A percentile compares a stretch with the other conserved stretches of the same genome.
phyloP scores from a whole-genome alignment of 2,888 invertebrate species.

The Eupithecia pulchellata region DNA sequence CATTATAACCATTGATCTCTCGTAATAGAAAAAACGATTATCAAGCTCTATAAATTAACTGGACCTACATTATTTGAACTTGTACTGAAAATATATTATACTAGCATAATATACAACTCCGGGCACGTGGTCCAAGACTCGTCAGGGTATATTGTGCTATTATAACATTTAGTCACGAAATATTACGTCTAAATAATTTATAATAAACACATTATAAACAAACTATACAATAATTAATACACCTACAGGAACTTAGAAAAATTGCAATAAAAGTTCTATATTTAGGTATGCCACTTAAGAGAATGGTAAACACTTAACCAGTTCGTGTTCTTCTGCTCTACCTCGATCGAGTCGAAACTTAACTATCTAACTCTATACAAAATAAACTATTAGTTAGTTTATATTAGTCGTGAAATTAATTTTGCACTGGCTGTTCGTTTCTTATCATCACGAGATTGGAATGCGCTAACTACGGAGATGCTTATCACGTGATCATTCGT shows the following conservation, averaged over 20 bases:
- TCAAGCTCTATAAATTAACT: conserved; percentile 81
- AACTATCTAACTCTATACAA: conserved; percentile 70
- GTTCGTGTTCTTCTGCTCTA: conserved; percentile 53
- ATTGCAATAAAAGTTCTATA: conserved; percentile 85
- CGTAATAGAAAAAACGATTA: conserved; percentile 66
- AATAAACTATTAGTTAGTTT: conserved; percentile 66
- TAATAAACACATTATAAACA: conserved; percentile 67
- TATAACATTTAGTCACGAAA: conserved; percentile 71
- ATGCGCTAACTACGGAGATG: conserved; percentile 74
- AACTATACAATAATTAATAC: conserved; percentile 83
- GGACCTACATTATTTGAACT: conserved; percentile 84
- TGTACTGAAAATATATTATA: conserved; percentile 77
- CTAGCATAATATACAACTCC: conserved; percentile 63
- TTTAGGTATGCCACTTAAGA: conserved; percentile 84
- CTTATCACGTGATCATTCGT: conserved; percentile 23
- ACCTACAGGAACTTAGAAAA: conserved; percentile 85
- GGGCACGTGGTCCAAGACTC: not conserved
- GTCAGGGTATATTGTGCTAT: conserved; percentile 65
- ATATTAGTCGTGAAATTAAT: conserved; percentile 71
- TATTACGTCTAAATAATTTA: conserved; percentile 81
- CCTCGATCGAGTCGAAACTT: conserved; percentile 61
- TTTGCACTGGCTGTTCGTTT: conserved; percentile 60
- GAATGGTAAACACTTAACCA: conserved; percentile 69
- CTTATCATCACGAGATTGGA: conserved; percentile 71
- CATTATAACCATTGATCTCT: conserved; percentile 62